These are phyloP conservation scores for Ispidina lecontei DNA, from an alignment of 2,797 vertebrate species.

Conservation along the genomic window DNA sequence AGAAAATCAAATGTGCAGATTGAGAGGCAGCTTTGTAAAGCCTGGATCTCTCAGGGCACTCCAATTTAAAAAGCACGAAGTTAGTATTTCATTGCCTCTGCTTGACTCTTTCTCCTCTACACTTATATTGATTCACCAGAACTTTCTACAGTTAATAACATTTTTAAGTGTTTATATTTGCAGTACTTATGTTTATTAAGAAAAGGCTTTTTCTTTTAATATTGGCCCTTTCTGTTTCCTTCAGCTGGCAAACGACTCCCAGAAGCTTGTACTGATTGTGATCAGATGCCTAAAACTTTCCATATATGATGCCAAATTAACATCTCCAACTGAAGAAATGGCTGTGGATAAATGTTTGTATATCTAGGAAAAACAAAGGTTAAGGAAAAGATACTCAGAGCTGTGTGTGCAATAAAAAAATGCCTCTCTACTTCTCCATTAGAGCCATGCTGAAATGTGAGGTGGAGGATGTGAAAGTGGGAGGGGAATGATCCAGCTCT, in stretches of 20 bases:
- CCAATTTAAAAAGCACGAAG: accelerated
- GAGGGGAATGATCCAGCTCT: background rate
- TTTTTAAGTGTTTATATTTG: conserved; percentile 46
- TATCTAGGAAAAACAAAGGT: conserved; percentile 39
- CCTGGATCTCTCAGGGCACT: background rate
- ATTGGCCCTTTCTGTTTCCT: background rate
- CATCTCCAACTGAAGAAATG: conserved; percentile 33
- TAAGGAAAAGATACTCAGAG: background rate
- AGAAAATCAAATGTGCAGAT: background rate
- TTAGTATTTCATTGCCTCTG: background rate
- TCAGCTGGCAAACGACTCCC: conserved; percentile 56
- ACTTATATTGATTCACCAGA: background rate
- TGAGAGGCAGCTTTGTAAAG: background rate
- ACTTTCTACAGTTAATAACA: background rate
- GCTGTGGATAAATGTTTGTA: conserved; percentile 12
- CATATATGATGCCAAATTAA: conserved; percentile 52
- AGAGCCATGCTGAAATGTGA: background rate
- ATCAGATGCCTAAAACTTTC: conserved; percentile 73
- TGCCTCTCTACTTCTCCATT: accelerated
- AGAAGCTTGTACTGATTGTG: conserved; percentile 52
- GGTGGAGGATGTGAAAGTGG: background rate
- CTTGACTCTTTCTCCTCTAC: background rate
- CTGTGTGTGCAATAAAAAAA: background rate
- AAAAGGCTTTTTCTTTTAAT: background rate
- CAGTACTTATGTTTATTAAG: background rate